Evolutionary conservation across 2,113 vertebrate species (phyloP).

Genomic region (Ammospiza caudacuta): DNA sequence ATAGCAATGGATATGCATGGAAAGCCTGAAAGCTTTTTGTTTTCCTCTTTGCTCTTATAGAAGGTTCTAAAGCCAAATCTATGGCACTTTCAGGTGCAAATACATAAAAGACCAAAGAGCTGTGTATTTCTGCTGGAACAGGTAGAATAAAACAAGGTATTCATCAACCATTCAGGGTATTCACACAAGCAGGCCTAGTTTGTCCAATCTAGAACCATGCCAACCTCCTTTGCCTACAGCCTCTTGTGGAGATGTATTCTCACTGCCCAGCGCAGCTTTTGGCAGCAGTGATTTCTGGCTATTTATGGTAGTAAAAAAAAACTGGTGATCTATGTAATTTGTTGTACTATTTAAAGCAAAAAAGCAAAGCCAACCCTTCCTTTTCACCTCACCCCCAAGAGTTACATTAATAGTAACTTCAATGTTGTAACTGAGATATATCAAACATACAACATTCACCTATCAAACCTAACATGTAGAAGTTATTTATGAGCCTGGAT

Average conservation of each 20-base stretch:
- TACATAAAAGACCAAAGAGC: neutral
- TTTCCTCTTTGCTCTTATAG: neutral
- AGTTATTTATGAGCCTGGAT: neutral
- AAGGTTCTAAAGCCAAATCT: neutral
- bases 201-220: neutral
- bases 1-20: neutral
- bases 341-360: neutral
- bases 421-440: neutral
- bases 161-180: neutral
- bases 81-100: neutral
- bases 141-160: neutral
- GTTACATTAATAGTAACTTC: neutral
- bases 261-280: neutral
- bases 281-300: neutral
- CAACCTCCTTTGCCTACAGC: neutral
- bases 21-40: neutral
- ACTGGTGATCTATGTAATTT: neutral
- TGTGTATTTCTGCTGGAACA: neutral
- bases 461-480: neutral
- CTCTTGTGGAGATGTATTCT: neutral
- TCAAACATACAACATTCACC: neutral
- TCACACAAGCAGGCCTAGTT: neutral
- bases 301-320: neutral
- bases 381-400: neutral
- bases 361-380: neutral